A percentile compares a stretch with the other conserved stretches of the same genome.
phyloP scores from a whole-genome alignment of 2,113 vertebrate genomes.

The Python bivittatus region DNA sequence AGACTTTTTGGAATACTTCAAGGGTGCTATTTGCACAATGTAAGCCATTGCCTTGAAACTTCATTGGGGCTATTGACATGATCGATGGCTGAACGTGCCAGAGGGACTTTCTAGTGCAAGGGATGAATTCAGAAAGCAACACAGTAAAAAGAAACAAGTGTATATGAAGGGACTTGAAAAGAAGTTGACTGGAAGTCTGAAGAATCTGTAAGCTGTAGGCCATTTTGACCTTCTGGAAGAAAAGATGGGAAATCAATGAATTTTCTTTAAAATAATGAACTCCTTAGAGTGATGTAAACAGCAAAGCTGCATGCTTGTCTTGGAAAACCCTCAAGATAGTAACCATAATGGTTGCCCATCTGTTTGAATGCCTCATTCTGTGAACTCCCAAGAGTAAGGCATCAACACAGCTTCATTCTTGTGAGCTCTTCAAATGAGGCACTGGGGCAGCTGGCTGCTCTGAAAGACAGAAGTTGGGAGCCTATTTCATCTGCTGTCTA shows the following conservation, averaged over 20 bases:
- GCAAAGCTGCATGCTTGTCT: neutral
- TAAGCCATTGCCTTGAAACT: neutral
- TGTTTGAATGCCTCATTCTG: neutral
- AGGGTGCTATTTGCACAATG: slow-evolving; percentile 4
- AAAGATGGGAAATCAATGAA: neutral
- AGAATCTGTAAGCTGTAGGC: neutral
- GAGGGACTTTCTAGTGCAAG: neutral
- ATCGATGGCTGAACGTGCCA: neutral
- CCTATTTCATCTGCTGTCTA: neutral
- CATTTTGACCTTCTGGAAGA: neutral
- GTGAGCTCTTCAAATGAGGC: neutral
- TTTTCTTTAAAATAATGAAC: neutral
- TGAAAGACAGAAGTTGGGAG: neutral
- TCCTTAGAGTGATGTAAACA: neutral
- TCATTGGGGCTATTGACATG: slow-evolving; percentile 5
- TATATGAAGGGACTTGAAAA: neutral
- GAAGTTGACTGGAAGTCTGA: neutral
- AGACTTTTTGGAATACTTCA: neutral
- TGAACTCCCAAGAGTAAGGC: neutral
- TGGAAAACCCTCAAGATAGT: neutral
- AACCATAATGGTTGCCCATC: neutral
- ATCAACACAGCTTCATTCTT: neutral
- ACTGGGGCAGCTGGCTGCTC: neutral
- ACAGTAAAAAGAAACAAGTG: neutral
- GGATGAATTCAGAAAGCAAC: neutral